Base-by-base conservation (phyloP, 2,113 vertebrate species). In the Lepidothrix coronata region DNA sequence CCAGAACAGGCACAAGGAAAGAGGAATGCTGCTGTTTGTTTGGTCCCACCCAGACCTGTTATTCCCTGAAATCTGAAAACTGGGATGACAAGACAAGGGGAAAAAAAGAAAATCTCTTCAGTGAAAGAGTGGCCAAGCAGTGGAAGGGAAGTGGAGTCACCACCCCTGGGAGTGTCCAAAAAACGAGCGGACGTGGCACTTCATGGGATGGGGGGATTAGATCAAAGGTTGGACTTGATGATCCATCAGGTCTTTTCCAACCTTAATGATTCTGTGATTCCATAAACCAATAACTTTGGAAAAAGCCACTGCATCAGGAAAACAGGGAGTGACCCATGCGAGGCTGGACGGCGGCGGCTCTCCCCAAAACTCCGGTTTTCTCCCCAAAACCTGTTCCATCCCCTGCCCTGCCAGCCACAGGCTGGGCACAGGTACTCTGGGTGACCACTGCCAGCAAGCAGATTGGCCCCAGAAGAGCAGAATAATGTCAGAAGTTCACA, bases 371-470 rank as follows among this genome's bases (percentile, higher is more conserved):
- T 23, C 48, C 48, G 7, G 12, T 12, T 41, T 41, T 41, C 39
- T 41, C 39, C 39, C 39, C 39, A 41, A 41, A 41, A 0, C 5
- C 54, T 19, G 66, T 58, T 85, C 43, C 30, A 6, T 0, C 43
- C 2, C 10, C n/a, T 9, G 20, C 12, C 37, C 3, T 1, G 33
- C 5, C 72, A 44, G 17, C 28, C 63, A 2, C 2, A 16, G 16
- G 2, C 2, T 5, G 6, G 2, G 22, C 3, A 46, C 8, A 31
- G 0, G 2, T 0, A 3, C 10, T 20, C 0, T 13, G 66, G 41
- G 12, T 14, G 44, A 35, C 3, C 37, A 3, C 28, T 21, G 5
- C 6, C 72, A 54, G 35, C 73, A 55, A 35, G 28, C 3, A 25
- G 9, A 13, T n/a, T 24, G 30, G 16, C 57, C 62, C 41, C 31